Evolutionary conservation across 2,888 invertebrate species (phyloP).

Genomic region (Pterostichus madidus): DNA sequence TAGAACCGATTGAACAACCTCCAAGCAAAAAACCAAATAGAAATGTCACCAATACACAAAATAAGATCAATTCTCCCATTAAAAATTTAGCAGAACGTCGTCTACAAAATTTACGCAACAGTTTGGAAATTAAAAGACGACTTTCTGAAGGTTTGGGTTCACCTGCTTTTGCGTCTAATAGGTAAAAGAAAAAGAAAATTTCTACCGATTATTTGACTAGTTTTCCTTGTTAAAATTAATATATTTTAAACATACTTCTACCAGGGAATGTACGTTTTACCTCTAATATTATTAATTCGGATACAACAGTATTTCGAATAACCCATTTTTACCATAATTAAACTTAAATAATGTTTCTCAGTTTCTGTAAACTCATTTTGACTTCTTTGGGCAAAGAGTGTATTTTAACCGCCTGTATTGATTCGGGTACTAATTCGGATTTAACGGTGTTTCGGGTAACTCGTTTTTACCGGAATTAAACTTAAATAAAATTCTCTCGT

Average conservation of each 20-base stretch:
- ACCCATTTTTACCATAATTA: too few relatives aligned
- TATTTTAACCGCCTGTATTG: too few relatives aligned
- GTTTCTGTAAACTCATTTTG: too few relatives aligned
- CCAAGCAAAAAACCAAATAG: slow-evolving; percentile 26
- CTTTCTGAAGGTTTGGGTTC: background rate
- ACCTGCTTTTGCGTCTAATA: background rate
- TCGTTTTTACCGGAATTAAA: too few relatives aligned
- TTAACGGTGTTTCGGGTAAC: too few relatives aligned
- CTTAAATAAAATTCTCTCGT: too few relatives aligned
- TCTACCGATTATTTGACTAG: background rate
- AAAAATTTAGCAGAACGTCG: slow-evolving; percentile 50
- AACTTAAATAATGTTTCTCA: too few relatives aligned
- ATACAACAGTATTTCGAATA: too few relatives aligned
- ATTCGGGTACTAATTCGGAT: too few relatives aligned
- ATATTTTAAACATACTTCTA: background rate
- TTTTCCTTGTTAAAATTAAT: background rate
- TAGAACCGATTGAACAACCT: slow-evolving; percentile 13
- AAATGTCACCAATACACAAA: background rate
- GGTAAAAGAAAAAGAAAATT: background rate
- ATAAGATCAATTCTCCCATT: background rate
- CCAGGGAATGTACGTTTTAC: background rate
- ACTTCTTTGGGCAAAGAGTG: too few relatives aligned
- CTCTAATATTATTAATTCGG: background rate
- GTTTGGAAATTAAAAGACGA: slow-evolving; percentile 25
- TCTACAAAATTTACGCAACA: slow-evolving; percentile 30